A percentile compares a stretch with the other conserved stretches of the same genome.
These are phyloP conservation scores for Chrysodeixis includens DNA, from an alignment of 2,888 invertebrate genomes.

Conservation along the genomic window DNA sequence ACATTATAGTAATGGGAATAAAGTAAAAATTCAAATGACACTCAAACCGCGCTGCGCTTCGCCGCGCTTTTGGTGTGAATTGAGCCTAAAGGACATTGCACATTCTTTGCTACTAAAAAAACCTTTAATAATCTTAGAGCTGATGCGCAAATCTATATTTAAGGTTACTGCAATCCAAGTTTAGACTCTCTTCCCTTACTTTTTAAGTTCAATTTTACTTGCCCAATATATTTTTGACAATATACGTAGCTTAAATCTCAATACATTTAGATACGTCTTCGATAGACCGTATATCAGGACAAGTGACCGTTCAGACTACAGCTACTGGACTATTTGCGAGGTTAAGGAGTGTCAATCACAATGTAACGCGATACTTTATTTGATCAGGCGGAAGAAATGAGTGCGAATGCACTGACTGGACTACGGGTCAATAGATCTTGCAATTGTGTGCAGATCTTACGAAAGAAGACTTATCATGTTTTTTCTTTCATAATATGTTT, in stretches of 20 bases:
- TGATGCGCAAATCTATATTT: not conserved
- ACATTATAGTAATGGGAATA: too few relatives aligned
- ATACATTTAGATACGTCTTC: not conserved
- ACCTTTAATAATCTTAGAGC: too few relatives aligned
- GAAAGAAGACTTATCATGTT: too few relatives aligned
- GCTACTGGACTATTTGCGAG: not conserved
- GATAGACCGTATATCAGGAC: not conserved
- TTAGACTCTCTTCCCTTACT: not conserved
- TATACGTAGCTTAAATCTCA: not conserved
- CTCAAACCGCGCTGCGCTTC: too few relatives aligned
- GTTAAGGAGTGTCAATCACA: conserved; percentile 4
- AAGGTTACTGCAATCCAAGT: not conserved
- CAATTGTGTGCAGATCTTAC: not conserved
- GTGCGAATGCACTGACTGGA: not conserved
- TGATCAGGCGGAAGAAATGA: not conserved
- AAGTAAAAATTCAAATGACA: too few relatives aligned
- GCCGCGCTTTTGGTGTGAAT: too few relatives aligned
- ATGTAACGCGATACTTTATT: conserved; percentile 4
- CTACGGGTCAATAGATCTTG: not conserved
- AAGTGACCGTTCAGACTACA: not conserved
- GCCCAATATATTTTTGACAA: too few relatives aligned
- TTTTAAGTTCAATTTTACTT: too few relatives aligned
- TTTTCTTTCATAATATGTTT: too few relatives aligned
- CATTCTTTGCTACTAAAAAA: not conserved
- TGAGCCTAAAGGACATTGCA: conserved; percentile 4